Percentiles rank a stretch among this genome's conserved stretches.
Conservation (phyloP, 1,140 invertebrate species). For the Luehdorfia chinensis region DNA sequence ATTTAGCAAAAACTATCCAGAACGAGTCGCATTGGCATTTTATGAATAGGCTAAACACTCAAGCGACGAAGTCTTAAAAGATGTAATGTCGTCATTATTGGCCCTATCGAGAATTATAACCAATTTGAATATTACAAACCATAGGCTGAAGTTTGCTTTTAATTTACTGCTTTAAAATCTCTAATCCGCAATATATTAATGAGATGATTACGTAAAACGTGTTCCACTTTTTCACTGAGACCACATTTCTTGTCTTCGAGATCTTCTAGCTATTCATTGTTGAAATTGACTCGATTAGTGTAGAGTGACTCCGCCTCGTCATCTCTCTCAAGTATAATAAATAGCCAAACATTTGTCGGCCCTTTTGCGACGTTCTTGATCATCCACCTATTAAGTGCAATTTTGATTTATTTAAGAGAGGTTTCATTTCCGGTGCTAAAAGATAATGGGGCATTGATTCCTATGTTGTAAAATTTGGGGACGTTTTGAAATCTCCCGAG, state of each 20-base stretch:
- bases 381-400: slow-evolving; percentile 50
- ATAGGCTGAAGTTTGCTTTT: too few species aligned
- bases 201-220: too few species aligned
- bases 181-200: too few species aligned
- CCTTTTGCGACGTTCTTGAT: slow-evolving; percentile 33
- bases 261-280: slow-evolving; percentile 20
- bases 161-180: too few species aligned
- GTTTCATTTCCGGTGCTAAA: slow-evolving; percentile 65
- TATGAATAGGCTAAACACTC: slow-evolving; percentile 50
- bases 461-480: too few species aligned
- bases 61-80: slow-evolving; percentile 48
- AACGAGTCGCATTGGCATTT: slow-evolving; percentile 59
- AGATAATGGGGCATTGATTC: too few species aligned
- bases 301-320: slow-evolving; percentile 7
- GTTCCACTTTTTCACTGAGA: too few species aligned
- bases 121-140: too few species aligned
- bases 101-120: slow-evolving; percentile 11
- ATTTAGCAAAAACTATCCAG: slow-evolving; percentile 56
- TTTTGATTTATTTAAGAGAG: slow-evolving; percentile 68
- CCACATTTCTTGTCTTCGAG: too few species aligned
- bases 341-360: slow-evolving; percentile 31
- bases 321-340: slow-evolving; percentile 31
- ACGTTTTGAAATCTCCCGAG: too few species aligned
- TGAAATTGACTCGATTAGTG: slow-evolving; percentile 8
- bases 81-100: slow-evolving; percentile 28